Evolutionary conservation across 2,113 vertebrate species (phyloP).

Genomic region (Eulemur macaco): DNA sequence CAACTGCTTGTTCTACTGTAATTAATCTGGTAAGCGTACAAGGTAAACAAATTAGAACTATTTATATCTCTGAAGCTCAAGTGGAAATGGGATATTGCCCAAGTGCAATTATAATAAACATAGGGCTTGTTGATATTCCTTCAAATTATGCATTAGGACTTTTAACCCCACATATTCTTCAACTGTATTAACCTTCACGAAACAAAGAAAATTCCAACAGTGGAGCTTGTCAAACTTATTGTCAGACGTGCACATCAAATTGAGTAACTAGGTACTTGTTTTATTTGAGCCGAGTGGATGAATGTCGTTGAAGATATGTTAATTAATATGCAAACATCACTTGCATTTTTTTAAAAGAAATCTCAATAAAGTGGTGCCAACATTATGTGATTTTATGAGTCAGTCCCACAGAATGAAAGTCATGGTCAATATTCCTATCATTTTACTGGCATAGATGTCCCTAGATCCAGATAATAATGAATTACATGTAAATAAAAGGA

Average conservation of each 20-base stretch:
- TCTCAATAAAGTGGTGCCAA: background rate
- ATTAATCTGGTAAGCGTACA: conserved; percentile 68
- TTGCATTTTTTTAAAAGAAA: background rate
- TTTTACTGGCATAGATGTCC: background rate
- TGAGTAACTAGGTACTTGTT: background rate
- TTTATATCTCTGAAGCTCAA: conserved; percentile 60
- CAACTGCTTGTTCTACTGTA: conserved; percentile 54
- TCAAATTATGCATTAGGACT: conserved; percentile 24
- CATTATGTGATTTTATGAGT: background rate
- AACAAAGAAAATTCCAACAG: conserved; percentile 25
- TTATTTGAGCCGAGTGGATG: background rate
- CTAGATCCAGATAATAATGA: background rate
- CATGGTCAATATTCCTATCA: background rate
- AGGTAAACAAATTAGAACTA: conserved; percentile 75
- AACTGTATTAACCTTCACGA: background rate
- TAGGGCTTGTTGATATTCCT: conserved; percentile 22
- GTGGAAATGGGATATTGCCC: conserved; percentile 66
- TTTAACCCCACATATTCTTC: conserved; percentile 28
- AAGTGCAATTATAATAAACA: conserved; percentile 63
- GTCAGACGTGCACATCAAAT: background rate
- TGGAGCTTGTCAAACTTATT: background rate
- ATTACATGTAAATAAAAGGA: background rate
- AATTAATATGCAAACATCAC: background rate
- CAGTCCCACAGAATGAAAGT: background rate
- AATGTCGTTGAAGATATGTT: background rate